Conservation (phyloP, 2,888 invertebrate genomes). For the Drosophila pegasa region DNA sequence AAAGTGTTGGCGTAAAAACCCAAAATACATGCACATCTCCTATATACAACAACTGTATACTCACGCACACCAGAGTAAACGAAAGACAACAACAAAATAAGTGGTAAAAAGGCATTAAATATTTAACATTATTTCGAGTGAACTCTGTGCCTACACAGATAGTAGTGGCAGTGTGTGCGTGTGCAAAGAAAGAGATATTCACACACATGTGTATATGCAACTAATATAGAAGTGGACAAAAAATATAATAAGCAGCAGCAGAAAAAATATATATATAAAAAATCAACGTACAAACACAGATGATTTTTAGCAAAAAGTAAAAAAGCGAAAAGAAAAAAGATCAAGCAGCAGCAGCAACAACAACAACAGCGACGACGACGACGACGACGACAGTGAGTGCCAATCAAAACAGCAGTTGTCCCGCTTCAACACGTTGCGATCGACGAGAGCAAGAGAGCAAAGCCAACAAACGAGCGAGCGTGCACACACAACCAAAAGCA, state of each 20-base stretch:
- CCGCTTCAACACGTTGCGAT: slow-evolving; percentile 62
- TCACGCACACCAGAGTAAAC: slow-evolving; percentile 29
- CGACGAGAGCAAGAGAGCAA: slow-evolving; percentile 43
- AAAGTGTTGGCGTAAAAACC: slow-evolving; percentile 70
- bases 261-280: slow-evolving; percentile 48
- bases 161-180: slow-evolving; percentile 39
- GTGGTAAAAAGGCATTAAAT: slow-evolving; percentile 66
- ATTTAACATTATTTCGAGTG: slow-evolving; percentile 66
- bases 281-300: slow-evolving; percentile 77
- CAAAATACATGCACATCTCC: slow-evolving; percentile 48
- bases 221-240: slow-evolving; percentile 66
- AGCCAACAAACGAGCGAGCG: slow-evolving; percentile 50
- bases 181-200: slow-evolving; percentile 48
- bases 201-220: slow-evolving; percentile 61
- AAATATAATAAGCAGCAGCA: slow-evolving; percentile 70
- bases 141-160: slow-evolving; percentile 54
- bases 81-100: slow-evolving; percentile 28
- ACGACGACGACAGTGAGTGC: slow-evolving; percentile 40
- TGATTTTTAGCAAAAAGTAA: slow-evolving; percentile 80
- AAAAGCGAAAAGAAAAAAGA: slow-evolving; percentile 69
- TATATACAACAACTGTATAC: slow-evolving; percentile 15
- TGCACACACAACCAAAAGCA: slow-evolving; percentile 61
- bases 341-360: slow-evolving; percentile 63
- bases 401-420: slow-evolving; percentile 78
- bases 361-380: slow-evolving; percentile 52